These are phyloP conservation scores for Eptatretus atami DNA, from an alignment of 2,797 vertebrate genomes.

Conservation along the genomic window DNA sequence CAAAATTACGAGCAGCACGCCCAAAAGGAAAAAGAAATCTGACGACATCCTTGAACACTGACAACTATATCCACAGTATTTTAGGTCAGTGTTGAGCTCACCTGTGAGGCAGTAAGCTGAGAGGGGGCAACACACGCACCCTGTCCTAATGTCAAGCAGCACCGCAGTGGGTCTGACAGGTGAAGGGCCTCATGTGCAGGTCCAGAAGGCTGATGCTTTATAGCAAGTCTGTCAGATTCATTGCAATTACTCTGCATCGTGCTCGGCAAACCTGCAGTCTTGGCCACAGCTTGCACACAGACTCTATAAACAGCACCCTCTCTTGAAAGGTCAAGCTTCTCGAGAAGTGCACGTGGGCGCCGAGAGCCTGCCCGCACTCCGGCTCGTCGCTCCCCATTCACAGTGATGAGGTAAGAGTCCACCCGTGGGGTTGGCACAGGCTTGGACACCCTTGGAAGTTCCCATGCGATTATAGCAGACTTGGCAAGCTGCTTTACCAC, in stretches of 20 bases:
- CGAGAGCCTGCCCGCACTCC: constrained; percentile 41
- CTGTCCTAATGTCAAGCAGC: constrained; percentile 66
- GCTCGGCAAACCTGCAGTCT: background rate
- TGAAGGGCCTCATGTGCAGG: constrained; percentile 10
- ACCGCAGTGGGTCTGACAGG: constrained; percentile 51
- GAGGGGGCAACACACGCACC: constrained; percentile 70
- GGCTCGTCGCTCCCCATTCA: constrained; percentile 56
- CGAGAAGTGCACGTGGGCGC: constrained; percentile 61
- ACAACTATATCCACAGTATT: too few relatives aligned
- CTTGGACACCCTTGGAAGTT: constrained; percentile 42
- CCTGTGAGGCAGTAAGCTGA: constrained; percentile 26
- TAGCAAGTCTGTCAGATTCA: too few relatives aligned
- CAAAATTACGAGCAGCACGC: too few relatives aligned
- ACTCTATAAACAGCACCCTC: constrained; percentile 38
- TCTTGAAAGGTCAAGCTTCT: constrained; percentile 47
- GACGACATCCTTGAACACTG: too few relatives aligned
- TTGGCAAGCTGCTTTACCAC: constrained; percentile 95
- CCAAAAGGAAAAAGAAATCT: too few relatives aligned
- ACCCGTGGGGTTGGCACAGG: constrained; percentile 13
- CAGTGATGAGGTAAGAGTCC: constrained; percentile 63
- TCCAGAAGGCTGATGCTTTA: too few relatives aligned
- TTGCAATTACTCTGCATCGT: too few relatives aligned
- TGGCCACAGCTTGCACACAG: constrained; percentile 53
- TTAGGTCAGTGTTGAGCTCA: too few relatives aligned
- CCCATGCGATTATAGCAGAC: constrained; percentile 94